Evolutionary conservation across 2,113 vertebrate species (phyloP).

Genomic region (Bos javanicus): DNA sequence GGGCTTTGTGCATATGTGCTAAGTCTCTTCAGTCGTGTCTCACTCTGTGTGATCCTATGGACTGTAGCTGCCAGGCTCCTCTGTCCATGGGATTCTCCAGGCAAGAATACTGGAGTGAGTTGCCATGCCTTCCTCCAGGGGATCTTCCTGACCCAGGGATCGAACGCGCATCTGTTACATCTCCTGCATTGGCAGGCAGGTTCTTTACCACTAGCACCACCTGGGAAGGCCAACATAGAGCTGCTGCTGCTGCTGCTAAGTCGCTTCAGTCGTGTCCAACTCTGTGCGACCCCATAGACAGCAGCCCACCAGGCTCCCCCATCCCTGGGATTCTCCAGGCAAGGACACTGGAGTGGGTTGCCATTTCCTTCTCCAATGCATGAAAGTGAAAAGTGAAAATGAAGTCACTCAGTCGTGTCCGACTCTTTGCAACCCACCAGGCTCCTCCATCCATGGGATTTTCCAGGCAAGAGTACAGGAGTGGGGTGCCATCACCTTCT

Average conservation of each 20-base stretch:
- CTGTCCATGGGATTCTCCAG: not conserved
- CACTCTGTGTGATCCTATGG: not conserved
- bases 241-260: not conserved
- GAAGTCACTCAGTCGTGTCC: too few relatives aligned
- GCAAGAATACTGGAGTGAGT: not conserved
- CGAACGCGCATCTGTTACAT: rapidly evolving
- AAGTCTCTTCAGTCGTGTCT: not conserved
- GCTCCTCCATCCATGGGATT: too few relatives aligned
- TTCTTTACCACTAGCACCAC: not conserved
- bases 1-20: not conserved
- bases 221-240: not conserved
- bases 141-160: not conserved
- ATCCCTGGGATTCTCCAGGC: not conserved
- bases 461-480: too few relatives aligned
- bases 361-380: too few relatives aligned
- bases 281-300: too few relatives aligned
- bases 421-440: too few relatives aligned
- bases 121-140: not conserved
- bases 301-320: too few relatives aligned
- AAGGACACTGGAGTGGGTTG: too few relatives aligned
- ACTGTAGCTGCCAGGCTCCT: not conserved
- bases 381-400: too few relatives aligned
- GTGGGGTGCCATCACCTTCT: too few relatives aligned
- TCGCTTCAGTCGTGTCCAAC: too few relatives aligned
- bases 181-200: not conserved